Percentiles rank a stretch among this genome's conserved stretches.
Evolutionary conservation across 1,140 invertebrate genomes (phyloP).

Genomic region (Campodea augens): DNA sequence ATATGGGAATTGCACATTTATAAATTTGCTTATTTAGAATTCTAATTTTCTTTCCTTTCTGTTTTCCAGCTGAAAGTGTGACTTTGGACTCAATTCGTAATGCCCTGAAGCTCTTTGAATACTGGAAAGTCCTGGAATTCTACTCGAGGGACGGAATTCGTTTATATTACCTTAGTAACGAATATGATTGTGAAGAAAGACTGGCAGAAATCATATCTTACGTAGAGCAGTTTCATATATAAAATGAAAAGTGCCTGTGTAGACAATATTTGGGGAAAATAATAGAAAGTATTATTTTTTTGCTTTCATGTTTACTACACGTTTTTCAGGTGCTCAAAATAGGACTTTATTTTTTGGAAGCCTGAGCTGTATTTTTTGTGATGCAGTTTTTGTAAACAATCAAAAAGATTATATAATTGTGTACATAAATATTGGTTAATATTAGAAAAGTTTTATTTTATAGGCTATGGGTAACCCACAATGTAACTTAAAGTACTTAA

Average conservation of each 20-base stretch:
- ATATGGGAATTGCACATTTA: neutral
- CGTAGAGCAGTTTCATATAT: slow-evolving; percentile 9
- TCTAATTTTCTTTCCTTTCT: slow-evolving; percentile 12
- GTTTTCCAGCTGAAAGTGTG: slow-evolving; percentile 52
- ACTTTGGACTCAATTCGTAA: slow-evolving; percentile 63
- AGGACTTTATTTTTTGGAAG: too few species aligned
- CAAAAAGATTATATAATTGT: too few species aligned
- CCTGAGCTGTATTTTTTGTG: too few species aligned
- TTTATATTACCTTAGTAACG: slow-evolving; percentile 32
- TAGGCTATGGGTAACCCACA: too few species aligned
- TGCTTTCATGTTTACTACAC: too few species aligned
- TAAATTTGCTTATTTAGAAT: slow-evolving; percentile 4
- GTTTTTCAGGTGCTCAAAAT: too few species aligned
- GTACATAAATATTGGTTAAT: too few species aligned
- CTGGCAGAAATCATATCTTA: slow-evolving; percentile 12
- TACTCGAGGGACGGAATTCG: slow-evolving; percentile 35
- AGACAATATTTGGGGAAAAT: neutral
- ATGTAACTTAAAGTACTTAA: too few species aligned
- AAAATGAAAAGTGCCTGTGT: neutral
- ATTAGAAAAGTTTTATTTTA: too few species aligned
- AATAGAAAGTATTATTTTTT: too few species aligned
- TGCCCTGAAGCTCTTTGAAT: slow-evolving; percentile 52
- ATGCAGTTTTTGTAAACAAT: too few species aligned
- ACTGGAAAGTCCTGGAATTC: slow-evolving; percentile 53
- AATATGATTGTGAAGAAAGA: slow-evolving; percentile 25